phyloP scores from a whole-genome alignment of 1,140 invertebrate species.

The Ceratoteleas bidentatus region DNA sequence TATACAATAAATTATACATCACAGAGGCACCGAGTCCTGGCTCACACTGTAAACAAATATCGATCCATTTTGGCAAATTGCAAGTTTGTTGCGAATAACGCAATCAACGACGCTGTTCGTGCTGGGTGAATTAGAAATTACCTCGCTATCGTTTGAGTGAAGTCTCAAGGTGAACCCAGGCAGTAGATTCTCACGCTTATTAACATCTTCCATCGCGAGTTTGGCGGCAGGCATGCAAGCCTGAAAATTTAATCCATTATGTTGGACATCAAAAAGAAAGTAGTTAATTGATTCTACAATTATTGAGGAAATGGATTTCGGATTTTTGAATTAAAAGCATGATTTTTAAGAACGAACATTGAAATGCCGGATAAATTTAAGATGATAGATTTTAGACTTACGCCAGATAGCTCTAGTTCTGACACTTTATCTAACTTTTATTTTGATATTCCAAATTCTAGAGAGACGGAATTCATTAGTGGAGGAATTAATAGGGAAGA shows the following conservation, averaged over 20 bases:
- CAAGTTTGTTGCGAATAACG: too few relatives aligned
- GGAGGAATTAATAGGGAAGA: neutral
- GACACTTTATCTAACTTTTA: too few relatives aligned
- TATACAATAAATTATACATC: slow-evolving; percentile 99
- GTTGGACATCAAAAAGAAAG: too few relatives aligned
- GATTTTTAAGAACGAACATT: too few relatives aligned
- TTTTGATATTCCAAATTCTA: too few relatives aligned
- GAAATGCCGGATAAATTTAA: too few relatives aligned
- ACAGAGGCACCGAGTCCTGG: slow-evolving; percentile 98
- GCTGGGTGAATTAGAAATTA: slow-evolving; percentile 79
- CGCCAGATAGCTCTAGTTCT: too few relatives aligned
- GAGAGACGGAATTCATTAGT: too few relatives aligned
- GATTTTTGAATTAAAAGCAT: too few relatives aligned
- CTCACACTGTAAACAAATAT: slow-evolving; percentile 90
- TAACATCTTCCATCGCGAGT: slow-evolving; percentile 97
- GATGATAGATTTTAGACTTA: too few relatives aligned
- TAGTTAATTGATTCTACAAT: too few relatives aligned
- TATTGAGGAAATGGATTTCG: too few relatives aligned
- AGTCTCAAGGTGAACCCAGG: slow-evolving; percentile 95
- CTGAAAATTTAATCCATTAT: slow-evolving; percentile 70
- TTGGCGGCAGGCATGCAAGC: slow-evolving; percentile 97
- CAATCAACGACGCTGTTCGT: neutral
- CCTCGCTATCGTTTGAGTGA: slow-evolving; percentile 98
- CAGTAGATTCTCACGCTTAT: slow-evolving; percentile 92
- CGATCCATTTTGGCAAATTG: neutral